phyloP scores from a whole-genome alignment of 2,797 vertebrate species.

The Loriculus beryllinus region DNA sequence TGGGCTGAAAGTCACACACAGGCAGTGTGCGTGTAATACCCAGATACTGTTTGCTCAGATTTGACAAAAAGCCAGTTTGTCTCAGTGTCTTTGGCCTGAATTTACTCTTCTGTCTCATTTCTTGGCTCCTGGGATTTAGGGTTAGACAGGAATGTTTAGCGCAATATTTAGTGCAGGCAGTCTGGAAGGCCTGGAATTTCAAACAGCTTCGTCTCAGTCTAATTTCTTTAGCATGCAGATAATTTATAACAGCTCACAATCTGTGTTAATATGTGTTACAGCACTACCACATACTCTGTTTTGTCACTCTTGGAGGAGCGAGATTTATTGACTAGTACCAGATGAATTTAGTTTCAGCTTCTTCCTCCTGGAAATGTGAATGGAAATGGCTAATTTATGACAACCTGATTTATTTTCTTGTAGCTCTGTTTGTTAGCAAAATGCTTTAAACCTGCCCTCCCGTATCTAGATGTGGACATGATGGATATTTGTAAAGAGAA shows the following conservation, averaged over 20 bases:
- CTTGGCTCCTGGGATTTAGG: conserved; percentile 21
- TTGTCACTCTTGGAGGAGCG: not conserved
- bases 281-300: not conserved
- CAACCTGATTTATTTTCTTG: conserved; percentile 55
- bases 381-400: conserved; percentile 17
- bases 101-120: conserved; percentile 17
- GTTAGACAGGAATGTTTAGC: not conserved
- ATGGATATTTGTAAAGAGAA: conserved; percentile 99
- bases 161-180: not conserved
- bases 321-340: not conserved
- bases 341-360: not conserved
- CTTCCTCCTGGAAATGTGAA: not conserved
- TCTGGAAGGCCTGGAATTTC: not conserved
- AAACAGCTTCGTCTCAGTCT: not conserved
- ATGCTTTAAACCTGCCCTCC: conserved; percentile 97
- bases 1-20: not conserved
- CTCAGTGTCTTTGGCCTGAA: not conserved
- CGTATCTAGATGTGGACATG: conserved; percentile 98
- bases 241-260: not conserved
- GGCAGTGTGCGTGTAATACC: not conserved
- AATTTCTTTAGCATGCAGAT: not conserved
- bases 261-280: not conserved
- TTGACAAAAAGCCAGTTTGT: not conserved
- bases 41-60: not conserved
- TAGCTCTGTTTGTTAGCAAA: conserved; percentile 99